Evolutionary conservation across 2,113 vertebrate genomes (phyloP).

Genomic region (Carollia perspicillata): DNA sequence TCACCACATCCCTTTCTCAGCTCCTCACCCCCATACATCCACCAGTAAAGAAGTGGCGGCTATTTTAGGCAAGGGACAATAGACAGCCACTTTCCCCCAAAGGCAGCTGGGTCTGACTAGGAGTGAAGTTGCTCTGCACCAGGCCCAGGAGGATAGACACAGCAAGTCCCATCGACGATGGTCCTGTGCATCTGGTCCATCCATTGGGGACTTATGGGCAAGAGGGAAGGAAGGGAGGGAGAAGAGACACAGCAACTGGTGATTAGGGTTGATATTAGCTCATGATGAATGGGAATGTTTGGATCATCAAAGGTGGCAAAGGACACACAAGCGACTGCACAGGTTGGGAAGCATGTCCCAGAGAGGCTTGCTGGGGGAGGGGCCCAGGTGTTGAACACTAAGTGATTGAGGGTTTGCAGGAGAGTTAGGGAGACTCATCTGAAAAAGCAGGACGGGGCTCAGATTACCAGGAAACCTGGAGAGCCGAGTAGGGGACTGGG

Average conservation of each 20-base stretch:
- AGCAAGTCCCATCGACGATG: accelerated
- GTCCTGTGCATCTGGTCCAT: too few species aligned
- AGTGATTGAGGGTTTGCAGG: neutral
- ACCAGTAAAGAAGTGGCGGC: neutral
- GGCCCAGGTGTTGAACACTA: neutral
- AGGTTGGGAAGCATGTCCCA: neutral
- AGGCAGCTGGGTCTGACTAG: neutral
- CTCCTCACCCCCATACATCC: neutral
- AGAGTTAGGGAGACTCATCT: neutral
- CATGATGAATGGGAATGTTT: neutral
- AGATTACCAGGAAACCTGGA: neutral
- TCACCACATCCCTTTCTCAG: neutral
- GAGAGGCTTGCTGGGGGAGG: neutral
- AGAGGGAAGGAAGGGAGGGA: neutral
- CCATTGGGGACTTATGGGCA: neutral
- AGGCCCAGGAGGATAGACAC: neutral
- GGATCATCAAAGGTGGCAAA: neutral
- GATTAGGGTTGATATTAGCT: neutral
- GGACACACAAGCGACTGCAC: neutral
- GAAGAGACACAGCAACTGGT: neutral
- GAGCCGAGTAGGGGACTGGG: accelerated
- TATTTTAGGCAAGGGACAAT: constrained; percentile 6
- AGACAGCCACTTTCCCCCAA: neutral
- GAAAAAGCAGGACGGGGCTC: neutral
- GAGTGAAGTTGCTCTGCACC: too few species aligned